These are phyloP conservation scores for Helostoma temminkii DNA, from an alignment of 2,797 vertebrate genomes.

Conservation along the genomic window DNA sequence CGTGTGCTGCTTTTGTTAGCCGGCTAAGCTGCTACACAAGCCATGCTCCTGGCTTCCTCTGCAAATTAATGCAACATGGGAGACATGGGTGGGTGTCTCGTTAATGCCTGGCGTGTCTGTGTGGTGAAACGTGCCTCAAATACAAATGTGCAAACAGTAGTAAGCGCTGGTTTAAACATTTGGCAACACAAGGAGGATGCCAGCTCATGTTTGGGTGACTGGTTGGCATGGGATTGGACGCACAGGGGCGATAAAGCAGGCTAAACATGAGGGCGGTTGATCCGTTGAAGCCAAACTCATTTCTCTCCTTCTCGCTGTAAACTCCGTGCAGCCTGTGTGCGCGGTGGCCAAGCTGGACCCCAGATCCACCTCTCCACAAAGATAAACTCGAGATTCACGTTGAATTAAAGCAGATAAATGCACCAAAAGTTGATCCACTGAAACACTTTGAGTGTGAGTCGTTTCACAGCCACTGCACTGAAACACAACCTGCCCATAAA, in stretches of 20 bases:
- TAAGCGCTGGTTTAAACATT: constrained; percentile 21
- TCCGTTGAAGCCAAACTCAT: too few species aligned
- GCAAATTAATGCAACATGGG: constrained; percentile 15
- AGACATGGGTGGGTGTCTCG: constrained; percentile 27
- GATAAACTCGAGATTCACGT: too few species aligned
- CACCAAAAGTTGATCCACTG: background rate
- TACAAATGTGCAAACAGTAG: constrained; percentile 11
- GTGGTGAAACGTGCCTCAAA: constrained; percentile 2
- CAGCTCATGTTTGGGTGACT: constrained; percentile 1
- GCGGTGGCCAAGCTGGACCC: constrained; percentile 26
- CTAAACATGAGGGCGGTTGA: background rate
- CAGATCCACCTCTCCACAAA: too few species aligned
- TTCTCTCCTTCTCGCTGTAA: background rate
- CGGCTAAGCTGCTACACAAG: constrained; percentile 43
- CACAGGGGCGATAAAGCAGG: background rate
- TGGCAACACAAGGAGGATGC: constrained; percentile 2
- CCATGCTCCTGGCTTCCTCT: constrained; percentile 8
- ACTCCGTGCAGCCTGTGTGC: background rate
- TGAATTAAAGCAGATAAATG: too few species aligned
- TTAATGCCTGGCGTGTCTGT: background rate
- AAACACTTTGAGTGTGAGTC: background rate
- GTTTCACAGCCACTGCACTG: constrained; percentile 10
- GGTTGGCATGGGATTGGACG: constrained; percentile 4
- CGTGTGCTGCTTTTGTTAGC: constrained; percentile 76
- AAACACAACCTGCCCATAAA: constrained; percentile 13